These are phyloP conservation scores for Mugil cephalus DNA, from an alignment of 2,113 vertebrate species.

Conservation along the genomic window DNA sequence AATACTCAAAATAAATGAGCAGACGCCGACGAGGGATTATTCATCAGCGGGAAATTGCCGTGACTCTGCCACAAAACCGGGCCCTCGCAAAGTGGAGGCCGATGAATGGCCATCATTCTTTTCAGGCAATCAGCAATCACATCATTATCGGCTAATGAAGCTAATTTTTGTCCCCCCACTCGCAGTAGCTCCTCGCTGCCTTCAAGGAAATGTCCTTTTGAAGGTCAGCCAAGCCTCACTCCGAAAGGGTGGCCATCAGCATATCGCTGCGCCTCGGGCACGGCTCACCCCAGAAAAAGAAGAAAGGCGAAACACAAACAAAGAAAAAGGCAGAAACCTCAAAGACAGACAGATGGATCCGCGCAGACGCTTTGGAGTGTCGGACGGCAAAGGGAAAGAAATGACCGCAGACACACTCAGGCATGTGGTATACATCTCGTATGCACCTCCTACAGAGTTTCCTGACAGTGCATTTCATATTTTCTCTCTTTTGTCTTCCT, in stretches of 20 bases:
- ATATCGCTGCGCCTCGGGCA: constrained; percentile 57
- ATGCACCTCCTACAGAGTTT: background rate
- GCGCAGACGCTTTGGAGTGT: background rate
- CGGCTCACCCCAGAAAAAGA: constrained; percentile 37
- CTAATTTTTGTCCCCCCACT: constrained; percentile 49
- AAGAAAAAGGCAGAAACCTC: constrained; percentile 22
- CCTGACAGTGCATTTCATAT: background rate
- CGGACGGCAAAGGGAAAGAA: background rate
- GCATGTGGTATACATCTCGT: background rate
- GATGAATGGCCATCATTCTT: constrained; percentile 37
- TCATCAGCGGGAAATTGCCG: constrained; percentile 13
- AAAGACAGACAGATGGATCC: background rate
- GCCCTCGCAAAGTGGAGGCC: constrained; percentile 1
- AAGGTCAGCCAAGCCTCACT: constrained; percentile 71
- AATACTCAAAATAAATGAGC: constrained; percentile 19
- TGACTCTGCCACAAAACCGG: background rate
- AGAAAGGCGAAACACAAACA: constrained; percentile 49
- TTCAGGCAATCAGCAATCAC: constrained; percentile 39
- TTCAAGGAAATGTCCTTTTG: constrained; percentile 65
- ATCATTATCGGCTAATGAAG: constrained; percentile 67
- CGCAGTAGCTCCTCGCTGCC: constrained; percentile 51
- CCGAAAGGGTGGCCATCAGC: constrained; percentile 53
- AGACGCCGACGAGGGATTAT: constrained; percentile 4
- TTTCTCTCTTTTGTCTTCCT: background rate
- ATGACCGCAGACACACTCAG: background rate